These are phyloP conservation scores for Leptobrachium ailaonicum DNA, from an alignment of 2,113 vertebrate genomes.

Conservation along the genomic window DNA sequence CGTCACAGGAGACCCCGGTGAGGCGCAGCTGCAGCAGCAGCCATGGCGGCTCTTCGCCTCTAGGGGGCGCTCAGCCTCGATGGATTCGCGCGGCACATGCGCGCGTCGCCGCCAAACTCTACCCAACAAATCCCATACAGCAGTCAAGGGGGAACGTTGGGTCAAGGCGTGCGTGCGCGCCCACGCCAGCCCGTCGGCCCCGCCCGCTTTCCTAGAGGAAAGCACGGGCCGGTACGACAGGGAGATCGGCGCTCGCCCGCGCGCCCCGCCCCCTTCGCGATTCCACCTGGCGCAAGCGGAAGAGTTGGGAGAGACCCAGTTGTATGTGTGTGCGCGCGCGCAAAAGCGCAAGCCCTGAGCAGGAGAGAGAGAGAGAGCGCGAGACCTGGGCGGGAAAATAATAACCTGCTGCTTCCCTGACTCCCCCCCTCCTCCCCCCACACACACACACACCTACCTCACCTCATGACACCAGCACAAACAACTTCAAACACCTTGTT, in stretches of 20 bases:
- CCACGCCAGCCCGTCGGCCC: not conserved
- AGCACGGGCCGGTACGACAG: not conserved
- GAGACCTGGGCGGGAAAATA: slow-evolving; percentile 37
- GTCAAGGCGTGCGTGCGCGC: not conserved
- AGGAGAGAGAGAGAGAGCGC: slow-evolving; percentile 18
- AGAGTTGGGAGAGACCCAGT: slow-evolving; percentile 10
- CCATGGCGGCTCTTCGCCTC: no score
- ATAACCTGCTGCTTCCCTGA: not conserved
- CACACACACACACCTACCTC: not conserved
- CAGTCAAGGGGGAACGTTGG: slow-evolving; percentile 14
- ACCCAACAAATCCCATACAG: not conserved
- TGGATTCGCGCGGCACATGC: not conserved
- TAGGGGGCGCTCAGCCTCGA: no score
- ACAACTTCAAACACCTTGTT: slow-evolving; percentile 1
- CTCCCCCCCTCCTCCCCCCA: not conserved
- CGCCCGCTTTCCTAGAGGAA: not conserved
- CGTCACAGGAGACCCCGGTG: no score
- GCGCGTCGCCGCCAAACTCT: not conserved
- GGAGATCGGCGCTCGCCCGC: not conserved
- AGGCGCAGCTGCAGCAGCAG: no score
- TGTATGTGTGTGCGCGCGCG: not conserved
- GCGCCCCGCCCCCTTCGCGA: not conserved
- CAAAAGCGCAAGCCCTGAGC: no score
- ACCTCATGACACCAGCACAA: not conserved
- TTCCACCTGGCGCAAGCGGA: slow-evolving; percentile 16